phyloP scores from a whole-genome alignment of 2,888 invertebrate species.

The Tenthredo notha region DNA sequence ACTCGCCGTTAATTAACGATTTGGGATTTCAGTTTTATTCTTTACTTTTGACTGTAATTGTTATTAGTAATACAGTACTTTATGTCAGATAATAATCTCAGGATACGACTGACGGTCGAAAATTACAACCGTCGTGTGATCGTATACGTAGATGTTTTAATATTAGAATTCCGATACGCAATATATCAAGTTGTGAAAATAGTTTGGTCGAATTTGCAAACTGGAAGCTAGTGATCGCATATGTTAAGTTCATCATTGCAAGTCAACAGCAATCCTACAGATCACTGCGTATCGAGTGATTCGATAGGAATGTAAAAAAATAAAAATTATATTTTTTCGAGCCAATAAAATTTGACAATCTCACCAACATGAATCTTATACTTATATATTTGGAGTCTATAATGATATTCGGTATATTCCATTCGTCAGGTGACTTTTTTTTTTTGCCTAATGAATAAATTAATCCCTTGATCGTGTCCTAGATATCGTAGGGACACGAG shows the following conservation, averaged over 20 bases:
- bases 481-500: background rate
- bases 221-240: background rate
- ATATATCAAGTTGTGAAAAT: background rate
- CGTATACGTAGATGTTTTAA: background rate
- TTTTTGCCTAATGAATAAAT: background rate
- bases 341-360: background rate
- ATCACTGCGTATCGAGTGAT: background rate
- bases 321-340: background rate
- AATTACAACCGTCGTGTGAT: background rate
- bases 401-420: background rate
- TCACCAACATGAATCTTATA: background rate
- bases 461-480: constrained; percentile 10
- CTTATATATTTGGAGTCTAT: background rate
- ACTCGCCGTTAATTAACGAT: constrained; percentile 5
- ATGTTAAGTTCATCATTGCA: too few relatives aligned
- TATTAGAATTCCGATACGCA: background rate
- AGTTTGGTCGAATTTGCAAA: background rate
- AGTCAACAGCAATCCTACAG: too few relatives aligned
- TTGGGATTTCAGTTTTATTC: background rate
- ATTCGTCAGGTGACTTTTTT: background rate
- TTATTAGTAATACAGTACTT: background rate
- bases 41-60: background rate
- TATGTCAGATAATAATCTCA: background rate
- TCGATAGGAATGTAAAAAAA: background rate
- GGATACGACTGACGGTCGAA: background rate